Base-by-base conservation (phyloP, 2,888 invertebrate genomes). In the Acrobasis consociella region DNA sequence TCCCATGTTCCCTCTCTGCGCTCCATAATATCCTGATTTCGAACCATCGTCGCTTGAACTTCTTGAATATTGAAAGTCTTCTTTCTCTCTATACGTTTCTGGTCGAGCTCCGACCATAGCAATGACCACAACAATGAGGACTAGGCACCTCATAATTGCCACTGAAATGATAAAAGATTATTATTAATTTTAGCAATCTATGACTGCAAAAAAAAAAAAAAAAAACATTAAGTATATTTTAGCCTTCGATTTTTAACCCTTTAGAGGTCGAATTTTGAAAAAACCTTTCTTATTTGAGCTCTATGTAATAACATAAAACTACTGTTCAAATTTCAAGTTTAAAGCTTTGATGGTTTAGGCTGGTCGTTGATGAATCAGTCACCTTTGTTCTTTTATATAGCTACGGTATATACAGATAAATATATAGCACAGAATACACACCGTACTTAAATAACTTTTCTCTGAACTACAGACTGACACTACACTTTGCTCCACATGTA, bases 1-100 rank as follows among this genome's bases (percentile, higher is more conserved):
- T 15, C 93, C 93, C 91, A 91, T 87, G 66, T 93, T 93, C n/a
- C 93, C 93, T 70, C 91, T 81, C 66, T 93, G 93, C 10, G 93
- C 88, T 15, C 86, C 91, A 65, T 93, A 93, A 69, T 66, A 93
- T 13, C 93, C 93, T 13, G 90, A 76, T 72, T 91, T 92, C 13
- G 71, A 71, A 13, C 92, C 93, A 37, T 92, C 92, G 63, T 91
- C 93, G 1, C 89, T 80, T n/a, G 91, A 91, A 68, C 90, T 91
- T 71, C 93, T 82, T 16, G 91, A 86, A 72, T 78, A 93, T 74
- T 93, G 82, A 67, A 93, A 93, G 66, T 93, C 92, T 80, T 93
- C 93, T 64, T 83, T 89, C 75, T 93, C 93, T 75, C 80, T 88
- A 68, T 92, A 93, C 49, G 73, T 69, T 67, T 89, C 93, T 9